phyloP scores from a whole-genome alignment of 2,888 invertebrate species.

The Scelioninae gen. 1 region DNA sequence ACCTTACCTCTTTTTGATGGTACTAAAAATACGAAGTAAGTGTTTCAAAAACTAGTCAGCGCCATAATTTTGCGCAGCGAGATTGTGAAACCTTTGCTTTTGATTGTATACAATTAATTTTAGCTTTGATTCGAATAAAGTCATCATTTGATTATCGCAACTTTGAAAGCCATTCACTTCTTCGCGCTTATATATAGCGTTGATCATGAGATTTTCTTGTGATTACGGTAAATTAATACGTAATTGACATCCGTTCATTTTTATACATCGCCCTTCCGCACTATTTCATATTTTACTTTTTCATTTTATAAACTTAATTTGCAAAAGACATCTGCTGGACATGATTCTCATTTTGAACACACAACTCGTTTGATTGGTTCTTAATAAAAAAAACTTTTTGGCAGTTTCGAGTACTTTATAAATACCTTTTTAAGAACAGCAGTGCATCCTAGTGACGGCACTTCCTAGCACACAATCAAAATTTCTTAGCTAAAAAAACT shows the following conservation, averaged over 20 bases:
- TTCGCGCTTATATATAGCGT: conserved; percentile 18
- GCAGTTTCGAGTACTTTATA: conserved; percentile 38
- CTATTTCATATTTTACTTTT: not conserved
- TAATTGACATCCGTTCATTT: conserved; percentile 80
- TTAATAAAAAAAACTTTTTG: conserved; percentile 23
- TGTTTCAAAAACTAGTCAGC: no score
- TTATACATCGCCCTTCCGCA: conserved; percentile 69
- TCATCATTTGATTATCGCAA: conserved; percentile 54
- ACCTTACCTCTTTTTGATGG: no score
- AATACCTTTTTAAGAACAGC: conserved; percentile 2
- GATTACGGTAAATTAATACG: conserved; percentile 75
- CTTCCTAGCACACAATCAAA: conserved; percentile 1
- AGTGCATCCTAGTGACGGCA: not conserved
- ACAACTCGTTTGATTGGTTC: conserved; percentile 29
- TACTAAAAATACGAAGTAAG: no score
- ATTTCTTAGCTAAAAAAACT: not conserved
- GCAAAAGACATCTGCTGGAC: no score
- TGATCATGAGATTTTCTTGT: no score
- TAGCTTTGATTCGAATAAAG: conserved; percentile 59
- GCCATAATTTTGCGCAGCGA: no score
- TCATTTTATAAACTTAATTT: no score
- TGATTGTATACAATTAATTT: conserved; percentile 53
- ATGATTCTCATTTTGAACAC: conserved; percentile 25
- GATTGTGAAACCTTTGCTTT: no score
- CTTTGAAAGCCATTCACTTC: conserved; percentile 50